Evolutionary conservation across 2,888 invertebrate species (phyloP).

Genomic region (Mimas tiliae): DNA sequence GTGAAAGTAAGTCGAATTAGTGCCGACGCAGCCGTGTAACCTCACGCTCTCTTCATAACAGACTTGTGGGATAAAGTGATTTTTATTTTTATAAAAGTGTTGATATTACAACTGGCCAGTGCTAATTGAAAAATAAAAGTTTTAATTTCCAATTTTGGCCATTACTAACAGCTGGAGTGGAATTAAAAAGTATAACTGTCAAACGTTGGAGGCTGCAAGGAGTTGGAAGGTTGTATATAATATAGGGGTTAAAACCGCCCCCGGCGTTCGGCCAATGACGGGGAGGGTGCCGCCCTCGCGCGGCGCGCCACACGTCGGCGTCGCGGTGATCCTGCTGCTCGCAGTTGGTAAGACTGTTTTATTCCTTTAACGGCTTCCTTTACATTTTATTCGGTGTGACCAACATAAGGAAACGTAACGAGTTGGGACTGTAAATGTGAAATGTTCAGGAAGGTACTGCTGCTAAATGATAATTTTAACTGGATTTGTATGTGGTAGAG

Average conservation of each 20-base stretch:
- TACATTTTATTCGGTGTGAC: slow-evolving; percentile 12
- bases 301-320: slow-evolving; percentile 57
- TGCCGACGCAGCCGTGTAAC: slow-evolving; percentile 10
- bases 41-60: not conserved
- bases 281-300: slow-evolving; percentile 72
- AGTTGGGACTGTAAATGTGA: not conserved
- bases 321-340: slow-evolving; percentile 61
- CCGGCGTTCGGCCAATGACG: slow-evolving; percentile 75
- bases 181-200: slow-evolving; percentile 28
- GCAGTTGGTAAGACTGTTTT: slow-evolving; percentile 66
- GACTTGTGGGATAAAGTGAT: not conserved
- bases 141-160: not conserved
- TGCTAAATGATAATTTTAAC: not conserved
- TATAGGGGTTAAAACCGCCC: slow-evolving; percentile 60
- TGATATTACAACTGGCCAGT: not conserved
- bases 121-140: not conserved
- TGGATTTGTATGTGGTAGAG: too few species aligned
- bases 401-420: not conserved
- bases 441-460: not conserved
- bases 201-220: slow-evolving; percentile 36
- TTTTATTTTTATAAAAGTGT: not conserved
- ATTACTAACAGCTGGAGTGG: slow-evolving; percentile 28
- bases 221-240: slow-evolving; percentile 42
- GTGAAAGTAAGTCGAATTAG: slow-evolving; percentile 59
- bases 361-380: slow-evolving; percentile 20